Evolutionary conservation across 2,888 invertebrate species (phyloP).

Genomic region (Cerastis rubricosa): DNA sequence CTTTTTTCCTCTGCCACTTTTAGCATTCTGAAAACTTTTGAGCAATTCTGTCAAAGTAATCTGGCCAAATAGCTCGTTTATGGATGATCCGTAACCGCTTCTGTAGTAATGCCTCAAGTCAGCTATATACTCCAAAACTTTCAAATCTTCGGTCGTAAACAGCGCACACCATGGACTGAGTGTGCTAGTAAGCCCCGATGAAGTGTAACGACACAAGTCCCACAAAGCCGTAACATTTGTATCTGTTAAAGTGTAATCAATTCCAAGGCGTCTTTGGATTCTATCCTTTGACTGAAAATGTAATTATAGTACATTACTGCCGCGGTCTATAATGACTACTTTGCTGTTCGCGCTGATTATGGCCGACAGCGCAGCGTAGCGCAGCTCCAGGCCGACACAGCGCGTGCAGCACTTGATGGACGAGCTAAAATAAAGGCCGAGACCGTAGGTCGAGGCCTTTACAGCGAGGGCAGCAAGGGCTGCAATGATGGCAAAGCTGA

Average conservation of each 20-base stretch:
- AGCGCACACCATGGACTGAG: slow-evolving; percentile 94
- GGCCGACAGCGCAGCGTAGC: too few species aligned
- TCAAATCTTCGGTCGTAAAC: slow-evolving; percentile 93
- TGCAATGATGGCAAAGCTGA: too few species aligned
- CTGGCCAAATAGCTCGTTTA: slow-evolving; percentile 92
- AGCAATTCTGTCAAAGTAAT: slow-evolving; percentile 93
- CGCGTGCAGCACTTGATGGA: too few species aligned
- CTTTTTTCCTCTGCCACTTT: slow-evolving; percentile 81
- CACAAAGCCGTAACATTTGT: slow-evolving; percentile 92
- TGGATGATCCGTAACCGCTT: slow-evolving; percentile 83
- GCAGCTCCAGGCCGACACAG: too few species aligned
- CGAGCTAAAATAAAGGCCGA: too few species aligned
- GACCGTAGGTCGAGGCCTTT: too few species aligned
- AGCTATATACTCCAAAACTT: slow-evolving; percentile 93
- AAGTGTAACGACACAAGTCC: slow-evolving; percentile 94
- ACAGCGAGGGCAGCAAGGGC: too few species aligned
- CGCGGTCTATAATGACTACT: too few species aligned
- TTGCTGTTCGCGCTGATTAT: too few species aligned
- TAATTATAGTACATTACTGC: too few species aligned
- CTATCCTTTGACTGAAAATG: slow-evolving; percentile 83
- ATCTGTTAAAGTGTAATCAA: slow-evolving; percentile 77
- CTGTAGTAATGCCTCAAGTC: slow-evolving; percentile 94
- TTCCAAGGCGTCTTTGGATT: slow-evolving; percentile 90
- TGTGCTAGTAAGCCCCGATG: slow-evolving; percentile 89
- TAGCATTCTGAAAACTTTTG: slow-evolving; percentile 85